A percentile compares a stretch with the other conserved stretches of the same genome.
These are phyloP conservation scores for Neoniphon sammara DNA, from an alignment of 2,797 vertebrate genomes.

Conservation along the genomic window DNA sequence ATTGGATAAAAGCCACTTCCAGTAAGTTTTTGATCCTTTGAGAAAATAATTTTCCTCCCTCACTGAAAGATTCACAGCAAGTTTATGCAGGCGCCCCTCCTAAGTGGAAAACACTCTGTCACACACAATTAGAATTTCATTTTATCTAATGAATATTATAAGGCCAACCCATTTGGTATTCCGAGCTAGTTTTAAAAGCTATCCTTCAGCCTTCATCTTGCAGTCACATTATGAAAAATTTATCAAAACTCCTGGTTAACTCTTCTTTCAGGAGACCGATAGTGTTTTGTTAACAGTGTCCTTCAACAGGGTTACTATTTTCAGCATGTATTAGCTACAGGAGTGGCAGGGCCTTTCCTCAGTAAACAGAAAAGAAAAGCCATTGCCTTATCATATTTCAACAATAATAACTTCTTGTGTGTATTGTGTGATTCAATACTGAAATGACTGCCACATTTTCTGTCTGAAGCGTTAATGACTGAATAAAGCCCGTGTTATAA, in stretches of 20 bases:
- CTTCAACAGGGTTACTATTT: not conserved
- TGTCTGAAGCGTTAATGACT: conserved; percentile 14
- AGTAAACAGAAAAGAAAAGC: not conserved
- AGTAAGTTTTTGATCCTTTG: conserved; percentile 36
- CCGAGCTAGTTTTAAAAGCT: conserved; percentile 54
- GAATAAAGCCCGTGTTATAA: conserved; percentile 2
- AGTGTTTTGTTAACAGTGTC: not conserved
- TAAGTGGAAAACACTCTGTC: conserved; percentile 34
- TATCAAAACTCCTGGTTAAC: conserved; percentile 56
- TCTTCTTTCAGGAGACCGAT: conserved; percentile 35
- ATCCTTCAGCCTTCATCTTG: conserved; percentile 62
- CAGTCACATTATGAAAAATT: conserved; percentile 68
- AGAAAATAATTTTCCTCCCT: conserved; percentile 33
- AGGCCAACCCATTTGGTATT: conserved; percentile 60
- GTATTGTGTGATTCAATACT: conserved; percentile 33
- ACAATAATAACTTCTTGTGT: conserved; percentile 26
- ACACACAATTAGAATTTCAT: conserved; percentile 52
- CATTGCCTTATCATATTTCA: conserved; percentile 5
- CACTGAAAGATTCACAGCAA: conserved; percentile 44
- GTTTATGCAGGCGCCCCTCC: conserved; percentile 6
- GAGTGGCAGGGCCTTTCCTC: conserved; percentile 30
- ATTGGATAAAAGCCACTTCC: conserved; percentile 24
- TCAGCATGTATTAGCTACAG: no score
- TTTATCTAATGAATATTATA: conserved; percentile 52
- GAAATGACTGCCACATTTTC: conserved; percentile 20